Evolutionary conservation across 2,797 vertebrate species (phyloP).

Genomic region (Pangasius sanitwongsei): DNA sequence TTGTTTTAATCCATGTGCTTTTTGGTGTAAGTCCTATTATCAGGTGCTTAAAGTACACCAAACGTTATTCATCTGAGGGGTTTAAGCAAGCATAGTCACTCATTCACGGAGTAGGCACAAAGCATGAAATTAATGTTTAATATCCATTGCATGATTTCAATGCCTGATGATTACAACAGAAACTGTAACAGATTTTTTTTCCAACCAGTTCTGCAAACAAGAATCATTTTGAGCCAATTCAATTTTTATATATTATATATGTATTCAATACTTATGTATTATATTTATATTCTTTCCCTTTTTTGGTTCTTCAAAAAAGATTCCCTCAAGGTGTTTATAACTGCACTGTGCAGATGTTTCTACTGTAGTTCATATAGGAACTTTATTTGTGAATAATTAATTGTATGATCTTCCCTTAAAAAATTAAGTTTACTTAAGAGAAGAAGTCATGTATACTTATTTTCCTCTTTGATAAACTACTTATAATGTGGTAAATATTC

Average conservation of each 20-base stretch:
- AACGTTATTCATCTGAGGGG: background rate
- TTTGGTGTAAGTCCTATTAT: constrained; percentile 2
- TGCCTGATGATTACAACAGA: constrained; percentile 12
- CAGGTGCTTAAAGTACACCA: constrained; percentile 7
- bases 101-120: constrained; percentile 7
- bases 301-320: background rate
- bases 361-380: background rate
- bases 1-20: background rate
- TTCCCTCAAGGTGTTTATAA: background rate
- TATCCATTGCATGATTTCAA: constrained; percentile 14
- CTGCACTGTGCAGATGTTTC: background rate
- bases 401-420: background rate
- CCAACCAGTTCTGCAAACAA: background rate
- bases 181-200: background rate
- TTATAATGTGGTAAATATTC: background rate
- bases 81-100: constrained; percentile 13
- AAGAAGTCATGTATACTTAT: background rate
- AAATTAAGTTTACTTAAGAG: background rate
- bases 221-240: background rate
- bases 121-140: constrained; percentile 38
- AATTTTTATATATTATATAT: background rate
- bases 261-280: background rate
- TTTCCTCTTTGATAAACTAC: background rate
- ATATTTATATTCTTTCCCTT: background rate
- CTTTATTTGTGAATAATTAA: background rate